These are phyloP conservation scores for Frieseomelitta varia DNA, from an alignment of 1,140 invertebrate species.

Conservation along the genomic window DNA sequence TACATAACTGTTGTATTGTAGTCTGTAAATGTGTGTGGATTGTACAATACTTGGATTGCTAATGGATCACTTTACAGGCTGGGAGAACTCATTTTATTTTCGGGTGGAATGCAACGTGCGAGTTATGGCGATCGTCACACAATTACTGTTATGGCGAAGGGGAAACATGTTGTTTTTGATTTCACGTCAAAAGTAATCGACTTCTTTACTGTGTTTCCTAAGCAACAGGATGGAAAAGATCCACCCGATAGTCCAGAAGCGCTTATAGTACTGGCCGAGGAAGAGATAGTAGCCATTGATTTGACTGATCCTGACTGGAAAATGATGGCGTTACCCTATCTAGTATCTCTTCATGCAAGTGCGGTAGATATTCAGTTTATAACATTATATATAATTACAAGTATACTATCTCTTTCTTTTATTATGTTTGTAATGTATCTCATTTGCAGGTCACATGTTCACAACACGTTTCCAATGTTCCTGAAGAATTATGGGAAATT, in stretches of 20 bases:
- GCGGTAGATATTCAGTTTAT: slow-evolving; percentile 86
- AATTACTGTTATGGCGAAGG: slow-evolving; percentile 90
- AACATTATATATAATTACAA: background rate
- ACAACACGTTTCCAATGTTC: slow-evolving; percentile 90
- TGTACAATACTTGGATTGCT: too few species aligned
- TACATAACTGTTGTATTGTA: background rate
- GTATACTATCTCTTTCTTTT: background rate
- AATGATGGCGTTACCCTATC: slow-evolving; percentile 93
- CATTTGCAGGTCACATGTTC: slow-evolving; percentile 85
- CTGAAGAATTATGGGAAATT: slow-evolving; percentile 88
- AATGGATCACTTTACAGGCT: slow-evolving; percentile 73
- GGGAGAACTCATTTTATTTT: slow-evolving; percentile 86
- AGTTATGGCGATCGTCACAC: slow-evolving; percentile 96
- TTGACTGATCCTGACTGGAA: slow-evolving; percentile 91
- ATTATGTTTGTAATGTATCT: background rate
- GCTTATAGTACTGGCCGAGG: slow-evolving; percentile 94
- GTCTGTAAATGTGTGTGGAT: too few species aligned
- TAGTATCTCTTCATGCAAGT: slow-evolving; percentile 96
- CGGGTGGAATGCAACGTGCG: slow-evolving; percentile 96
- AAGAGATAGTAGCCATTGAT: slow-evolving; percentile 96
- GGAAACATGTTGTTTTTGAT: slow-evolving; percentile 95
- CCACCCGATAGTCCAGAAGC: slow-evolving; percentile 82
- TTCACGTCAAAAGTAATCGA: slow-evolving; percentile 97
- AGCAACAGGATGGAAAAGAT: slow-evolving; percentile 81
- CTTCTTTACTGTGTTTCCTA: slow-evolving; percentile 85